Evolutionary conservation across 1,140 invertebrate species (phyloP).

Genomic region (Sarcophaga peregrina): DNA sequence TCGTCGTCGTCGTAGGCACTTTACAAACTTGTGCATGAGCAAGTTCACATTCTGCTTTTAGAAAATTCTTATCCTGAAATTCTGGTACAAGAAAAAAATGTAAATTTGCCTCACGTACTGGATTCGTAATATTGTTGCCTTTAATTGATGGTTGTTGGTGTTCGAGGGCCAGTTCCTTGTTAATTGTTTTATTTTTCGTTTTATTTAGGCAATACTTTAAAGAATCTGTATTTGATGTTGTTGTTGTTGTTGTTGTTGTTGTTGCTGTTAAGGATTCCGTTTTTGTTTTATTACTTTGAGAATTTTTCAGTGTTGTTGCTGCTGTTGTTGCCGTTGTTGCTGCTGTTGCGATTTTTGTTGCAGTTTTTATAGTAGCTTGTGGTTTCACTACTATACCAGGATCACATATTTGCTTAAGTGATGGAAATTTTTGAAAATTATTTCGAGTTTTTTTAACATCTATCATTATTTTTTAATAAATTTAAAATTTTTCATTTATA

Average conservation of each 20-base stretch:
- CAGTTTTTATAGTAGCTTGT: background rate
- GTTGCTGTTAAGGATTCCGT: background rate
- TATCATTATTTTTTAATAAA: conserved; percentile 44
- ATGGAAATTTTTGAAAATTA: conserved; percentile 46
- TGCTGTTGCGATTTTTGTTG: background rate
- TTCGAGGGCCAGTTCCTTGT: conserved; percentile 33
- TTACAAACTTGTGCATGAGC: conserved; percentile 60
- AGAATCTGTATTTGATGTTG: background rate
- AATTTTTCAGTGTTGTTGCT: conserved; percentile 5
- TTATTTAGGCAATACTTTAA: background rate
- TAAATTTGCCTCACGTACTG: conserved; percentile 59
- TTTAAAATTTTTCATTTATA: background rate
- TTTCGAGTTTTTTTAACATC: conserved; percentile 44
- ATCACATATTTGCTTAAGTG: conserved; percentile 45
- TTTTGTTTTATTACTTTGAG: too few relatives aligned
- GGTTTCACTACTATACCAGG: conserved; percentile 20
- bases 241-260: background rate
- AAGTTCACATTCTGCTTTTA: conserved; percentile 63
- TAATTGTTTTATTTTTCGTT: conserved; percentile 45
- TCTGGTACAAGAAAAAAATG: conserved; percentile 57
- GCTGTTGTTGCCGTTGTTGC: conserved; percentile 15
- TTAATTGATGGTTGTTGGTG: background rate
- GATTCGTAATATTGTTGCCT: conserved; percentile 46
- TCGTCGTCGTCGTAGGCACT: conserved; percentile 38
- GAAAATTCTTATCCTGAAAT: conserved; percentile 60